Evolutionary conservation across 1,140 invertebrate species (phyloP).

Genomic region (Bicyclus anynana): DNA sequence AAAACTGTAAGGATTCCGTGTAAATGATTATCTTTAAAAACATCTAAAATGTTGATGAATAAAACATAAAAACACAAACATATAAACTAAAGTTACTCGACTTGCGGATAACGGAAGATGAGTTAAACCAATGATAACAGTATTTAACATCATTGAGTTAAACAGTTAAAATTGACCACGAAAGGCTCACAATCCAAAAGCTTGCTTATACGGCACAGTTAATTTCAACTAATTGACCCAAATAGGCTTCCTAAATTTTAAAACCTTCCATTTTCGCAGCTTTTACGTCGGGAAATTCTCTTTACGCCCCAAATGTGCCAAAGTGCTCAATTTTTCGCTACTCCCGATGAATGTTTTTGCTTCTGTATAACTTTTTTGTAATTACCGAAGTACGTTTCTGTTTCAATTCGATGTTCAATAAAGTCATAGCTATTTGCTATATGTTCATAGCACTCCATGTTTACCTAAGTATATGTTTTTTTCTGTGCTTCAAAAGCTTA

Average conservation of each 20-base stretch:
- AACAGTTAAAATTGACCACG: no score
- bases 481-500: no score
- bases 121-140: no score
- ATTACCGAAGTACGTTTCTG: neutral
- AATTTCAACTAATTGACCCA: slow-evolving; percentile 14
- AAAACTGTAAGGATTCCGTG: no score
- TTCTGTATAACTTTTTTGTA: neutral
- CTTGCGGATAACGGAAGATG: no score
- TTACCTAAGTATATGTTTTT: no score
- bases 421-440: neutral
- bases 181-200: neutral
- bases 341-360: neutral
- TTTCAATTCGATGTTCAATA: neutral
- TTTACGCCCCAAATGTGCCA: neutral
- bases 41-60: no score
- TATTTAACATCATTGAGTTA: no score
- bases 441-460: no score
- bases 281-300: neutral
- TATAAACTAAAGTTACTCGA: no score
- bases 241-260: slow-evolving; percentile 13
- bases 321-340: neutral
- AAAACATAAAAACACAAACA: no score
- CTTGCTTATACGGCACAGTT: slow-evolving; percentile 5
- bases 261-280: neutral
- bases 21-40: no score